Base-by-base conservation (phyloP, 2,113 vertebrate genomes). In the Nycticryphes semicollaris region DNA sequence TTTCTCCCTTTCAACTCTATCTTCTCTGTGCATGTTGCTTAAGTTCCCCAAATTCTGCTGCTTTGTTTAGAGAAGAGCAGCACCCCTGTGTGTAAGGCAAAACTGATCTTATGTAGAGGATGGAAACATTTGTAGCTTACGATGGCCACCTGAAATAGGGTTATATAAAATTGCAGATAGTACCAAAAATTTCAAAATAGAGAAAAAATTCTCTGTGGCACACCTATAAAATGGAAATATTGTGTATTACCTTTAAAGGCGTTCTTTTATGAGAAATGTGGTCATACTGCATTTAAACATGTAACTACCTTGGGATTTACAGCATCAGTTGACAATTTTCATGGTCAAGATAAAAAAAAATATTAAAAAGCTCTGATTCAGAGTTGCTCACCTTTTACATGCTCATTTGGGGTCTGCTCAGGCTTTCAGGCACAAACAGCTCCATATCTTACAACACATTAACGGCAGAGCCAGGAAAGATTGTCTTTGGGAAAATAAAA, bases 391-490 rank as follows among this genome's bases (percentile, higher is more conserved):
- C 95, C 77, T 94, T 51, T n/a, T 41, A 20, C 37, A 47, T 0
- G 11, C 25, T 87, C 50, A 6, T 20, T 2, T 22, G 60, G 68
- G 69, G 47, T 48, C 41, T 37, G 41, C 76, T 81, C 75, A 64
- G 88, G 81, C 37, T 59, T 62, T 54, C 60, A 21, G 59, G 70
- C 45, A 53, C 82, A 41, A 76, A 14, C 19, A 70, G 68, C 50
- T 93, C 83, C 50, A 2, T 1, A 5, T 48, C 63, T 56, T 25
- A 35, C 21, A 20, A 4, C 23, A 27, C 0, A 0, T 3, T 22
- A 81, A 37, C 0, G 0, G 43, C 0, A 0, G 0, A 0, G 39
- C 7, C 76, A 48, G 54, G 35, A 15, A 30, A 77, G 37, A 31
- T 17, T 24, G 25, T 81, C 84, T 70, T 39, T 41, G 90, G 90